Conservation (phyloP, 2,113 vertebrate genomes). For the Perccottus glenii region DNA sequence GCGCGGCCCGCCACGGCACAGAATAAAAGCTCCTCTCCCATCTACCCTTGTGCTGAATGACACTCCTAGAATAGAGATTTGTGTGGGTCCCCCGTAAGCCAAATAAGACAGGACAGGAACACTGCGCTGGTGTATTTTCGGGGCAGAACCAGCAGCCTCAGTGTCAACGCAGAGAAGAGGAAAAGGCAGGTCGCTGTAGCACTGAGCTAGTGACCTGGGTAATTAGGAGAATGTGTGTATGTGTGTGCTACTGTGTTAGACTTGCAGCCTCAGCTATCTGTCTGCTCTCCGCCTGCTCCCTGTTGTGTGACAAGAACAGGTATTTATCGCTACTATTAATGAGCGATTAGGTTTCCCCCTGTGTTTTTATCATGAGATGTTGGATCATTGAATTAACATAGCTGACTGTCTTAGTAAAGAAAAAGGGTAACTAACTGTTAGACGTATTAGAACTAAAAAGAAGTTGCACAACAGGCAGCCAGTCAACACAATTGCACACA, state of each 20-base stretch:
- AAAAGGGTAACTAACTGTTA: slow-evolving; percentile 4
- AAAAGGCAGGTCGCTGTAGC: slow-evolving; percentile 42
- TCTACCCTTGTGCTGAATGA: slow-evolving; percentile 73
- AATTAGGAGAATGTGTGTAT: slow-evolving; percentile 57
- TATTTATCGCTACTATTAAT: slow-evolving; percentile 74
- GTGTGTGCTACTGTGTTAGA: slow-evolving; percentile 42
- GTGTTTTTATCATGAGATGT: slow-evolving; percentile 63
- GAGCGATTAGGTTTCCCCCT: slow-evolving; percentile 68
- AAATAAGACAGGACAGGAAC: slow-evolving; percentile 62
- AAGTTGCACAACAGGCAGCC: slow-evolving; percentile 35
- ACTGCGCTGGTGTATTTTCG: slow-evolving; percentile 59
- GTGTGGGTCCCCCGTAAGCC: slow-evolving; percentile 58
- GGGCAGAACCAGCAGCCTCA: slow-evolving; percentile 40
- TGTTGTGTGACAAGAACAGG: slow-evolving; percentile 49
- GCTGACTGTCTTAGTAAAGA: slow-evolving; percentile 58
- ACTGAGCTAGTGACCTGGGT: slow-evolving; percentile 57
- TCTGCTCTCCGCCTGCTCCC: slow-evolving; percentile 22
- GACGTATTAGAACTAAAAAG: slow-evolving; percentile 40
- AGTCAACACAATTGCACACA: slow-evolving; percentile 39
- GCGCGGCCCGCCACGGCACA: slow-evolving; percentile 44
- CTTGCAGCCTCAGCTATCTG: slow-evolving; percentile 23
- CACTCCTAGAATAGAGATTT: slow-evolving; percentile 74
- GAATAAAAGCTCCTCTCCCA: slow-evolving; percentile 62
- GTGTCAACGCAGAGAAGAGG: slow-evolving; percentile 39
- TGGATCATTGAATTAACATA: slow-evolving; percentile 76